Conservation (phyloP, 2,888 invertebrate species). For the Labia minor region DNA sequence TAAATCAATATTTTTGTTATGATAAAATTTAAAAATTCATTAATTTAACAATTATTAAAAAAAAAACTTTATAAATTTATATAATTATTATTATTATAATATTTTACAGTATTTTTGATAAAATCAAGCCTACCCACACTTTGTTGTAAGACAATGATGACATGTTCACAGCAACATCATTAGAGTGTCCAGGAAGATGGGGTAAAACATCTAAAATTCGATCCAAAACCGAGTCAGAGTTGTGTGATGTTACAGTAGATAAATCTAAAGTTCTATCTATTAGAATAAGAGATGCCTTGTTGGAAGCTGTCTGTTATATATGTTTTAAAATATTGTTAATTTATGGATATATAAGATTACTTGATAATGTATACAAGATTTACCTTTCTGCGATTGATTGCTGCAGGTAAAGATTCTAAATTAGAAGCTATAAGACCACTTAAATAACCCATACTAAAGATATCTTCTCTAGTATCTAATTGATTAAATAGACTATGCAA, state of each 20-base stretch:
- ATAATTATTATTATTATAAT: no score
- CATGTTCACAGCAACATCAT: constrained; percentile 55
- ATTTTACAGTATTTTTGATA: no score
- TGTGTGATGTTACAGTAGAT: constrained; percentile 48
- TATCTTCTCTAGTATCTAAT: constrained; percentile 51
- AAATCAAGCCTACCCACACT: constrained; percentile 32
- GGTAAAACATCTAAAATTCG: constrained; percentile 49
- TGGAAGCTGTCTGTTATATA: constrained; percentile 37
- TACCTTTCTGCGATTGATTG: constrained; percentile 46
- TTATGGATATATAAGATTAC: neutral
- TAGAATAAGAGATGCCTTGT: constrained; percentile 44
- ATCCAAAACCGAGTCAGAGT: constrained; percentile 50
- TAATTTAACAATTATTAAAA: no score
- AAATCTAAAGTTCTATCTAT: constrained; percentile 57
- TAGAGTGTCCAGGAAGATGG: constrained; percentile 49
- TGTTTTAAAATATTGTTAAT: neutral
- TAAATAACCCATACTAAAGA: constrained; percentile 51
- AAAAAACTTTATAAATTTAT: no score
- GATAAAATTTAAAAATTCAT: no score
- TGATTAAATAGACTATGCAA: constrained; percentile 46
- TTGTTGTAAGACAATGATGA: constrained; percentile 46
- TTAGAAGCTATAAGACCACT: constrained; percentile 50
- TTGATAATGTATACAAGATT: neutral
- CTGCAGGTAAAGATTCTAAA: constrained; percentile 46
- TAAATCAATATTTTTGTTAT: no score